Percentiles rank a stretch among this genome's conserved stretches.
Evolutionary conservation across 2,888 invertebrate genomes (phyloP).

Genomic region (Liposcelis brunnea): DNA sequence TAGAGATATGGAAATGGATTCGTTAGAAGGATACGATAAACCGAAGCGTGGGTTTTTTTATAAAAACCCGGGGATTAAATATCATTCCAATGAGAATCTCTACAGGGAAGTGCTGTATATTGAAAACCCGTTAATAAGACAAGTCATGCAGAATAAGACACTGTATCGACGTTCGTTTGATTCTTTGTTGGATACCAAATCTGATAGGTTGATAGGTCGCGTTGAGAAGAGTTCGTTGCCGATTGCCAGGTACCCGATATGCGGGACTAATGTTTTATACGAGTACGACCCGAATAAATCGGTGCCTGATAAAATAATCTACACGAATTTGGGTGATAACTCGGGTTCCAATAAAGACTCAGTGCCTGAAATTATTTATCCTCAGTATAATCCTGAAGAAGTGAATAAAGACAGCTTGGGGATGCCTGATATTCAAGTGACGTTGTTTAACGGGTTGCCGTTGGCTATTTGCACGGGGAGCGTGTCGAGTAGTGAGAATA

Average conservation of each 20-base stretch:
- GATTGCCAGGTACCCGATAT: neutral
- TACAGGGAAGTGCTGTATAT: no score
- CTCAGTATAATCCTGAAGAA: neutral
- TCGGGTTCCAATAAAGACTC: neutral
- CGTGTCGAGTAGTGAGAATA: neutral
- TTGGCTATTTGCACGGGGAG: neutral
- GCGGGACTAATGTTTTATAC: neutral
- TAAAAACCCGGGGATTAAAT: no score
- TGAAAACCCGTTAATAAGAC: no score
- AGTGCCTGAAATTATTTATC: neutral
- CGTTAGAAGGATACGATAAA: no score
- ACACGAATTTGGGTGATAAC: neutral
- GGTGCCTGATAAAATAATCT: neutral
- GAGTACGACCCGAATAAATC: conserved; percentile 5
- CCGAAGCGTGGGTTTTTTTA: no score
- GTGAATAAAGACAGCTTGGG: no score
- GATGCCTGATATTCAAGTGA: no score
- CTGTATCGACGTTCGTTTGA: no score
- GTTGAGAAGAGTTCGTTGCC: conserved; percentile 1
- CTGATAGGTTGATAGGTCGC: neutral
- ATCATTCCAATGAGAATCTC: no score
- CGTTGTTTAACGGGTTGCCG: conserved; percentile 3
- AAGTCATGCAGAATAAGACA: no score
- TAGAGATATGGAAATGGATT: no score
- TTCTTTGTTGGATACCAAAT: no score